Evolutionary conservation across 2,797 vertebrate genomes (phyloP).

Genomic region (Scolopax bukidnonensis): DNA sequence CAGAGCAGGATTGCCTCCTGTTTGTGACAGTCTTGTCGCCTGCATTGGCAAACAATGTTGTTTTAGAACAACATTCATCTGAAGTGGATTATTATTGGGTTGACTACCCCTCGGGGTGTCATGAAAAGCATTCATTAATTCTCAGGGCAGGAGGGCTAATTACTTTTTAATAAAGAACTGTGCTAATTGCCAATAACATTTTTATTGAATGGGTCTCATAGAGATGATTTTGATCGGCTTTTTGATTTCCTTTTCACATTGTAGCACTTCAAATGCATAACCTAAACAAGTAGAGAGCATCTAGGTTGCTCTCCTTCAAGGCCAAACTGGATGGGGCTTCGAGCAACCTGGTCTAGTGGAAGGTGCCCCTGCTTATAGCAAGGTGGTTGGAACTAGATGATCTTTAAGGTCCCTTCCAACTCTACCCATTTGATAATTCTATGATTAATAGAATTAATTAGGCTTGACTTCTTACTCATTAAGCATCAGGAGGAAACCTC

Average conservation of each 20-base stretch:
- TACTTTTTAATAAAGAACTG: slow-evolving; percentile 59
- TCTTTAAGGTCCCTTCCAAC: neutral
- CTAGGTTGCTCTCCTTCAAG: neutral
- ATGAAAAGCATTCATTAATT: slow-evolving; percentile 77
- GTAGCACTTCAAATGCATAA: neutral
- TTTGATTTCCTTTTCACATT: slow-evolving; percentile 57
- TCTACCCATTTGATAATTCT: neutral
- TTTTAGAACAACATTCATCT: slow-evolving; percentile 71
- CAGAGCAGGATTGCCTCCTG: neutral
- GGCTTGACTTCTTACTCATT: too few relatives aligned
- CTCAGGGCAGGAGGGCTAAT: slow-evolving; percentile 75
- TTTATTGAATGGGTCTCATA: slow-evolving; percentile 69
- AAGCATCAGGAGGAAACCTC: neutral
- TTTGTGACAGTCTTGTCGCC: slow-evolving; percentile 62
- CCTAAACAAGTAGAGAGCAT: slow-evolving; percentile 11
- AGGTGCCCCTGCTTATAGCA: neutral
- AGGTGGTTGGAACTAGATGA: neutral
- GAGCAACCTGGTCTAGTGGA: neutral
- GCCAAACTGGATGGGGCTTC: neutral
- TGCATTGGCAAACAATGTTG: slow-evolving; percentile 52
- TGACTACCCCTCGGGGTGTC: slow-evolving; percentile 71
- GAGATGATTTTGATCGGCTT: slow-evolving; percentile 60
- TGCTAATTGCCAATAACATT: slow-evolving; percentile 75
- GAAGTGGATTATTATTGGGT: slow-evolving; percentile 67
- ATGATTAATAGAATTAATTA: neutral